These are phyloP conservation scores for Pristiophorus japonicus DNA, from an alignment of 2,113 vertebrate genomes.

Conservation along the genomic window DNA sequence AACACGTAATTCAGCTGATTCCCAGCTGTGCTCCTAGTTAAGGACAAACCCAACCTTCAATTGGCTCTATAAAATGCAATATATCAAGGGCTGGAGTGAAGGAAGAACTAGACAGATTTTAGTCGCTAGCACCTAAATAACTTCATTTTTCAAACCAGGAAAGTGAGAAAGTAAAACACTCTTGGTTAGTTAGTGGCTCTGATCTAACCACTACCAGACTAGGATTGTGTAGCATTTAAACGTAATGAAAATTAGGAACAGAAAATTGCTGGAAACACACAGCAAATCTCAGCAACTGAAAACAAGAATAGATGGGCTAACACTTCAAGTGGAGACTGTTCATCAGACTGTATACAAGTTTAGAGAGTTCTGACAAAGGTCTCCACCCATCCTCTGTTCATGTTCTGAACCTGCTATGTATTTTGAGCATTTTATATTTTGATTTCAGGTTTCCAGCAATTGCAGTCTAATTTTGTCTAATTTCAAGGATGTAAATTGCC, in stretches of 20 bases:
- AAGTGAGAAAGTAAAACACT: neutral
- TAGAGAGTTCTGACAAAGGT: neutral
- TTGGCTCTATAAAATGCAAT: neutral
- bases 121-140: neutral
- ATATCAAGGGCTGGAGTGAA: neutral
- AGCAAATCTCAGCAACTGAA: neutral
- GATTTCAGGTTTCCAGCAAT: too few species aligned
- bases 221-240: neutral
- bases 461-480: too few species aligned
- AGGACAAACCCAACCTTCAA: neutral
- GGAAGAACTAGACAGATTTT: neutral
- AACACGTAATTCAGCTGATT: neutral
- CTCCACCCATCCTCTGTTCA: neutral
- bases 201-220: neutral
- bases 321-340: neutral
- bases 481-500: neutral
- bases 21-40: neutral
- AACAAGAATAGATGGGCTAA: neutral
- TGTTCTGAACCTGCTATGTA: neutral
- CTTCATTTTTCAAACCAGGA: neutral
- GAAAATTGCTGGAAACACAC: neutral
- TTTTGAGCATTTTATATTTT: neutral
- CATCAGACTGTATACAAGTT: neutral
- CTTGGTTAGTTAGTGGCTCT: too few species aligned
- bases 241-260: neutral